Evolutionary conservation across 23 tunicate species (phyloP).

Genomic region (Halocynthia roretzi): DNA sequence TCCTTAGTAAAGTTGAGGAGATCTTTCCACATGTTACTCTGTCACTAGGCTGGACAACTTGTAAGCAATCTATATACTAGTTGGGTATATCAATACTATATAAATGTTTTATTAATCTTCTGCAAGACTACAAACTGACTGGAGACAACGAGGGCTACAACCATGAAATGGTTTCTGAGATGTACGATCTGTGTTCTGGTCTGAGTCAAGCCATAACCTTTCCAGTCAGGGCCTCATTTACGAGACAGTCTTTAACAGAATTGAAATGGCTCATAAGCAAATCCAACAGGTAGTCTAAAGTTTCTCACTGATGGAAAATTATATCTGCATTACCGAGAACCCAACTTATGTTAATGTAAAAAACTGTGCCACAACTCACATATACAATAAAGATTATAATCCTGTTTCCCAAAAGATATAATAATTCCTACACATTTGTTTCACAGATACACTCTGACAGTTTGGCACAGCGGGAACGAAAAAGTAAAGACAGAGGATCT

Average conservation of each 20-base stretch:
- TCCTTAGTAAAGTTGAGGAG: slow-evolving; percentile 23
- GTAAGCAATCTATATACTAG: slow-evolving; percentile 17
- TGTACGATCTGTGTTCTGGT: slow-evolving; percentile 40
- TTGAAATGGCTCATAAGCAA: slow-evolving; percentile 73
- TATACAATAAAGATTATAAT: background rate
- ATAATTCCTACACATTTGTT: background rate
- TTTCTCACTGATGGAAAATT: background rate
- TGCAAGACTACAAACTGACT: slow-evolving; percentile 43
- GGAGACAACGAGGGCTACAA: slow-evolving; percentile 61
- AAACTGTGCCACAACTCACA: background rate
- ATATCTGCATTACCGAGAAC: background rate
- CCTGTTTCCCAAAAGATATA: background rate
- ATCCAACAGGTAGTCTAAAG: slow-evolving; percentile 61
- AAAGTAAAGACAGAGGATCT: slow-evolving; percentile 39
- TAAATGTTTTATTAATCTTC: background rate
- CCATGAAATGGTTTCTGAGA: slow-evolving; percentile 84
- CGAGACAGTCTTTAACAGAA: slow-evolving; percentile 41
- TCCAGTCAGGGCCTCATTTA: slow-evolving; percentile 82
- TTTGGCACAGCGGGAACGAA: slow-evolving; percentile 88
- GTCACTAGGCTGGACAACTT: slow-evolving; percentile 88
- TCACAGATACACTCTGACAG: slow-evolving; percentile 66
- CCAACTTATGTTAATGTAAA: background rate
- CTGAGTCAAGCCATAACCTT: slow-evolving; percentile 77
- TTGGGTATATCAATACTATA: background rate
- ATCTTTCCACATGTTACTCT: slow-evolving; percentile 56